Percentiles rank a stretch among this genome's conserved stretches.
Evolutionary conservation across 37 sponge, comb jelly and placozoan genomes (phyloP).

Genomic region (Tethya wilhelma): DNA sequence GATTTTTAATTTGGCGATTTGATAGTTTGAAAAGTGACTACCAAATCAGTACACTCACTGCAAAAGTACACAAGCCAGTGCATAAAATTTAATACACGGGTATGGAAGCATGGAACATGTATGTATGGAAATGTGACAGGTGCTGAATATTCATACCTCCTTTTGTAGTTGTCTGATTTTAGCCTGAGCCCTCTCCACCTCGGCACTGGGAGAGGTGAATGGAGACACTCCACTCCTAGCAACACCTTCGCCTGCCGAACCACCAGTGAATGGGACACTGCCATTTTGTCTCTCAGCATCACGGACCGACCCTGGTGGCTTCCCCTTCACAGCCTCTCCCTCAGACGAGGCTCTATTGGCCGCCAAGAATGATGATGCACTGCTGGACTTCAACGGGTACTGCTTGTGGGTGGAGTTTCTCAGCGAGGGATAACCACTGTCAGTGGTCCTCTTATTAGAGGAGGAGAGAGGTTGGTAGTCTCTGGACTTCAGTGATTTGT

Average conservation of each 20-base stretch:
- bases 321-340: not conserved
- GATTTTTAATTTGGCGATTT: too few species aligned
- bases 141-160: slow-evolving; percentile 13
- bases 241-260: not conserved
- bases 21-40: too few species aligned
- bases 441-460: too few species aligned
- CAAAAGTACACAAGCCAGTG: not conserved
- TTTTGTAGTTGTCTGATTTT: slow-evolving; percentile 49
- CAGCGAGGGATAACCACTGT: too few species aligned
- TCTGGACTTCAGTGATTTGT: too few species aligned
- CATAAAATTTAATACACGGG: too few species aligned
- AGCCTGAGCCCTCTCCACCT: slow-evolving; percentile 32
- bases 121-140: too few species aligned
- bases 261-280: not conserved
- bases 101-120: too few species aligned
- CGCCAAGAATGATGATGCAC: not conserved
- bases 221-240: not conserved
- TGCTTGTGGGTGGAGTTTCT: too few species aligned
- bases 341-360: not conserved
- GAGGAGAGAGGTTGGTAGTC: too few species aligned
- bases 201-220: not conserved
- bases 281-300: not conserved
- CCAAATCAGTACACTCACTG: not conserved
- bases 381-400: too few species aligned
- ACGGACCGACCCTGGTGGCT: not conserved